Evolutionary conservation across 2,797 vertebrate species (phyloP).

Genomic region (Neosilurus hyrtlii): DNA sequence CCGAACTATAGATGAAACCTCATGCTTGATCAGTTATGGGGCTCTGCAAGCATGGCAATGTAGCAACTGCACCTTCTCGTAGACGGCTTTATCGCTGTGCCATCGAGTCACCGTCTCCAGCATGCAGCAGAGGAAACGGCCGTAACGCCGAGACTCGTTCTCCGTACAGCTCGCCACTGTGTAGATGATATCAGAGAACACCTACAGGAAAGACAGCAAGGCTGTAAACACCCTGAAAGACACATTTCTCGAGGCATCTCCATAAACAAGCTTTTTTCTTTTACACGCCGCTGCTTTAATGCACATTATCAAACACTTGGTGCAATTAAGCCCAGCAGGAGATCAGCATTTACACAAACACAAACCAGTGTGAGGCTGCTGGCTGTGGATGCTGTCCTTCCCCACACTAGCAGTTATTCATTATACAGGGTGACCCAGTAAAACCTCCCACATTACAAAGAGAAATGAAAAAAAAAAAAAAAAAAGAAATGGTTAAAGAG

Average conservation of each 20-base stretch:
- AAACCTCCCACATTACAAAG: no score
- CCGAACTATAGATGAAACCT: neutral
- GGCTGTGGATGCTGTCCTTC: constrained; percentile 15
- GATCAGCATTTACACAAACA: constrained; percentile 29
- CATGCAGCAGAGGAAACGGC: constrained; percentile 99
- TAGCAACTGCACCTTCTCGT: constrained; percentile 87
- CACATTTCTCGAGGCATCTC: neutral
- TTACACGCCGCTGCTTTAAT: constrained; percentile 25
- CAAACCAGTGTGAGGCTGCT: constrained; percentile 6
- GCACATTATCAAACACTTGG: constrained; percentile 47
- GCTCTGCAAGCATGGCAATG: neutral
- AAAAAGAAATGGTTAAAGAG: no score
- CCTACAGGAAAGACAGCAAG: constrained; percentile 69
- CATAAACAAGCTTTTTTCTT: constrained; percentile 28
- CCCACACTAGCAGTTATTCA: constrained; percentile 1
- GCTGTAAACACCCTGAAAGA: neutral
- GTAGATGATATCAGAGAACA: constrained; percentile 98
- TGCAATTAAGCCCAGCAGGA: constrained; percentile 37
- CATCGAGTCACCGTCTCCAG: constrained; percentile 96
- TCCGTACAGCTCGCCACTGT: constrained; percentile 98
- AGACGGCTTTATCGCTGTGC: constrained; percentile 94
- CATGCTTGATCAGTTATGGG: neutral
- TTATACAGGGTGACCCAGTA: neutral
- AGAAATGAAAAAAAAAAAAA: no score
- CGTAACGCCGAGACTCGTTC: constrained; percentile 96